Conservation (phyloP, 2,797 vertebrate genomes). For the Myoxocephalus aenaeus region DNA sequence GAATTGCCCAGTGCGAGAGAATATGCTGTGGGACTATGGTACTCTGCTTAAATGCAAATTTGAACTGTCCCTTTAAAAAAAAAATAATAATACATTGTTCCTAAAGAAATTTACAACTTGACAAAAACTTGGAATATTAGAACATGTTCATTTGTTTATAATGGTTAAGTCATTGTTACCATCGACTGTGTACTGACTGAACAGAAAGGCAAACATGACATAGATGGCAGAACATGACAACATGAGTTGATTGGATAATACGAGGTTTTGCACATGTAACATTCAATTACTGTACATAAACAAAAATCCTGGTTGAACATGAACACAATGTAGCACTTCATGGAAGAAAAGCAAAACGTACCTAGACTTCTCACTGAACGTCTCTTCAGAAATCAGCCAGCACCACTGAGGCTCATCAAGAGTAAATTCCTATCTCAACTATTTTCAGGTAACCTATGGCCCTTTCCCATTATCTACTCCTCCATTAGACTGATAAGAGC, state of each 20-base stretch:
- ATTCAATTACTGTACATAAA: neutral
- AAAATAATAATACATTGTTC: too few species aligned
- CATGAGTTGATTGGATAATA: neutral
- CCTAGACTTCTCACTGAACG: conserved; percentile 35
- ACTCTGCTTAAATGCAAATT: too few species aligned
- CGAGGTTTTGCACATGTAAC: neutral
- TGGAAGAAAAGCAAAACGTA: conserved; percentile 17
- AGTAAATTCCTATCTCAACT: conserved; percentile 40
- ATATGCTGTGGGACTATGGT: too few species aligned
- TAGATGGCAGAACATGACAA: too few species aligned
- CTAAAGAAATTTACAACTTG: too few species aligned
- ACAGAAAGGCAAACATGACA: too few species aligned
- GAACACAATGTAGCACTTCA: neutral
- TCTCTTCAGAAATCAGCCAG: conserved; percentile 20
- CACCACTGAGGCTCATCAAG: conserved; percentile 28
- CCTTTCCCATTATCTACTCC: conserved; percentile 66
- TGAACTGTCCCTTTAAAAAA: too few species aligned
- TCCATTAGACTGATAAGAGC: conserved; percentile 75
- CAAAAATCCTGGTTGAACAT: neutral
- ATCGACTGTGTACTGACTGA: too few species aligned
- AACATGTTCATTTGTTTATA: too few species aligned
- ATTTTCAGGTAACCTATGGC: conserved; percentile 50
- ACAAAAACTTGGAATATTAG: too few species aligned
- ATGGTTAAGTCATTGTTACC: too few species aligned
- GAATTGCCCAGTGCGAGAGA: too few species aligned